Conservation (phyloP, 2,797 vertebrate genomes). For the Yasuhikotakia modesta region DNA sequence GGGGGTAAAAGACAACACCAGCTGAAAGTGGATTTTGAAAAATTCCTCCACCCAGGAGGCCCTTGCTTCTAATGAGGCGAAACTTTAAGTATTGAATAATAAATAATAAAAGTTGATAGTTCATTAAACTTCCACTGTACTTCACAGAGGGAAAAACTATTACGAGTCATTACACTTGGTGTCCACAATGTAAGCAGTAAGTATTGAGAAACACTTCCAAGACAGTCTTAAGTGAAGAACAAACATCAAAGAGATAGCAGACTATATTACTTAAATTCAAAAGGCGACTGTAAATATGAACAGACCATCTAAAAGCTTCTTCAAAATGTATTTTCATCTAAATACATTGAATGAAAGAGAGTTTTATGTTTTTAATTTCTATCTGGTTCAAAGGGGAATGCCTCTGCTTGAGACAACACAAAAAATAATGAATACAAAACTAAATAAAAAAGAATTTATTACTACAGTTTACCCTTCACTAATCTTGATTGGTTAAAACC, state of each 20-base stretch:
- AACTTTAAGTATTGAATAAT: conserved; percentile 99
- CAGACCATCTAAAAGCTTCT: too few species aligned
- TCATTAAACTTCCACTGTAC: conserved; percentile 98
- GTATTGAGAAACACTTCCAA: conserved; percentile 75
- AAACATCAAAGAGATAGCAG: conserved; percentile 35
- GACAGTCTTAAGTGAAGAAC: conserved; percentile 55
- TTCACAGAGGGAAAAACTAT: conserved; percentile 91
- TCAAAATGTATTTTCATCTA: too few species aligned
- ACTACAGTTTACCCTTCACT: conserved; percentile 36
- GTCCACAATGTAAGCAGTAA: conserved; percentile 92
- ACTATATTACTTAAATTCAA: background rate
- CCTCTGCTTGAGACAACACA: conserved; percentile 25
- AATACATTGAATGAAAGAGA: background rate
- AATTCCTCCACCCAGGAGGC: conserved; percentile 93
- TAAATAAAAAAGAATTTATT: conserved; percentile 37
- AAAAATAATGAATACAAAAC: conserved; percentile 18
- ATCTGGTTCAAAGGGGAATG: conserved; percentile 9
- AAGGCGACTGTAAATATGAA: background rate
- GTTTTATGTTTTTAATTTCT: conserved; percentile 15
- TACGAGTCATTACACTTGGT: conserved; percentile 95
- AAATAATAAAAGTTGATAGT: conserved; percentile 99
- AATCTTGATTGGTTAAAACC: conserved; percentile 50
- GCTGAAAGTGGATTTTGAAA: conserved; percentile 98
- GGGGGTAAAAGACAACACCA: conserved; percentile 91
- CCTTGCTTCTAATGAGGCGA: conserved; percentile 97